A percentile compares a stretch with the other conserved stretches of the same genome.
Conservation (phyloP, 2,113 vertebrate species). For the Vanacampus margaritifer region DNA sequence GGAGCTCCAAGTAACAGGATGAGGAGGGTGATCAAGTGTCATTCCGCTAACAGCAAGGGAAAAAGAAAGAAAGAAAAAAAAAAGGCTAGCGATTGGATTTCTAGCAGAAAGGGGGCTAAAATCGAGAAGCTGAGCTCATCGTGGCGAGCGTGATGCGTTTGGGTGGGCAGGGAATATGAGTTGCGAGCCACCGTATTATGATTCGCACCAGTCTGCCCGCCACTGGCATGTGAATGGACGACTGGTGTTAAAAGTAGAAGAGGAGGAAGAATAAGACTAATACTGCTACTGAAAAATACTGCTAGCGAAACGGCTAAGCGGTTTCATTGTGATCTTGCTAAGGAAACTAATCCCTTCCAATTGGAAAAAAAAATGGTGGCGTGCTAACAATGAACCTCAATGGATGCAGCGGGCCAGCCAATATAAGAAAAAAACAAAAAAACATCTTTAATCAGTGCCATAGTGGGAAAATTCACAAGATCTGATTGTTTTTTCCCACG, state of each 20-base stretch:
- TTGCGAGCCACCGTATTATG: constrained; percentile 56
- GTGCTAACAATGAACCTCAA: too few relatives aligned
- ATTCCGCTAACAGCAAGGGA: constrained; percentile 30
- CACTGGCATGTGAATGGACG: constrained; percentile 12
- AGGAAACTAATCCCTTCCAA: too few relatives aligned
- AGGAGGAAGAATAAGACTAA: background rate
- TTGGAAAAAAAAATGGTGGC: too few relatives aligned
- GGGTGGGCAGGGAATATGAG: constrained; percentile 65
- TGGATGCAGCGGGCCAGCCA: too few relatives aligned
- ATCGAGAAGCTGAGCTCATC: constrained; percentile 24
- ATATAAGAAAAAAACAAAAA: background rate
- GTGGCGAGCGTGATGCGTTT: constrained; percentile 28
- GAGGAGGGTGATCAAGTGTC: constrained; percentile 38
- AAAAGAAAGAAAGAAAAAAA: constrained; percentile 10
- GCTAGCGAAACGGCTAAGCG: background rate
- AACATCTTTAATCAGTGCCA: too few relatives aligned
- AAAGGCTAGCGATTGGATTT: constrained; percentile 49
- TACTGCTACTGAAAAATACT: constrained; percentile 21
- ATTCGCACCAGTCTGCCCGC: constrained; percentile 53
- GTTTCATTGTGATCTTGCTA: too few relatives aligned
- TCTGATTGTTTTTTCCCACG: too few relatives aligned
- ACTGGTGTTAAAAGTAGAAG: constrained; percentile 13
- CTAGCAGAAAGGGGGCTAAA: constrained; percentile 48
- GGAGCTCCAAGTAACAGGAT: constrained; percentile 43
- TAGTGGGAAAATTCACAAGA: too few relatives aligned